Evolutionary conservation across 2,888 invertebrate species (phyloP).

Genomic region (Ferdinandea cuprea): DNA sequence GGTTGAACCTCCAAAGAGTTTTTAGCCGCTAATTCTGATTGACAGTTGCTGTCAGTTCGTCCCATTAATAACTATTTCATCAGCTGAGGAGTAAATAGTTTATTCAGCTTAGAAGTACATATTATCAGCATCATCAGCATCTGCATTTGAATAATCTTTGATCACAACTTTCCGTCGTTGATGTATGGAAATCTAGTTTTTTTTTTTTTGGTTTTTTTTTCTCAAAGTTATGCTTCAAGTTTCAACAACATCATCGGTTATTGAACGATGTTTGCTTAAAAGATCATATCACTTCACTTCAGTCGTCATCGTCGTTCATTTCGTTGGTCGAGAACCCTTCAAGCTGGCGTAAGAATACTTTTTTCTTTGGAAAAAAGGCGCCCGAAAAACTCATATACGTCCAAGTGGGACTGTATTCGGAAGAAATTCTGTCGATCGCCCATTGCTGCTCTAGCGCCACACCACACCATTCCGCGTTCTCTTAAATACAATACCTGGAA

Average conservation of each 20-base stretch:
- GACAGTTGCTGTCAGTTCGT: too few relatives aligned
- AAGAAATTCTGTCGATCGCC: slow-evolving; percentile 46
- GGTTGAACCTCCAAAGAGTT: too few relatives aligned
- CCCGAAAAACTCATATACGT: slow-evolving; percentile 36
- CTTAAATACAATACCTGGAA: slow-evolving; percentile 41
- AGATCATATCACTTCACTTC: slow-evolving; percentile 45
- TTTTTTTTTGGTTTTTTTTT: too few relatives aligned
- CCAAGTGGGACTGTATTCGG: slow-evolving; percentile 48
- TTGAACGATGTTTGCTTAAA: slow-evolving; percentile 44
- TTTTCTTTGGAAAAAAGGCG: slow-evolving; percentile 61
- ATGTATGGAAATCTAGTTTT: too few relatives aligned
- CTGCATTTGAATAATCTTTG: too few relatives aligned
- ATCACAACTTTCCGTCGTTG: too few relatives aligned
- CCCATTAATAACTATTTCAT: too few relatives aligned
- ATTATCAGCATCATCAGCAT: too few relatives aligned
- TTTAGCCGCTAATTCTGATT: too few relatives aligned
- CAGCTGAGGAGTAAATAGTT: too few relatives aligned
- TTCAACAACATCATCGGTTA: slow-evolving; percentile 32
- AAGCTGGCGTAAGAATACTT: slow-evolving; percentile 21
- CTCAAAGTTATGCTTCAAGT: slow-evolving; percentile 3
- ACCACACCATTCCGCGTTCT: slow-evolving; percentile 36
- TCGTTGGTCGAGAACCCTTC: slow-evolving; percentile 39
- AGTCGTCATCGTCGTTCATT: background rate
- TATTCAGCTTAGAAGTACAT: too few relatives aligned
- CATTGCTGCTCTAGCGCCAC: slow-evolving; percentile 57